phyloP scores from a whole-genome alignment of 2,797 vertebrate species.

The Epinephelus coioides region DNA sequence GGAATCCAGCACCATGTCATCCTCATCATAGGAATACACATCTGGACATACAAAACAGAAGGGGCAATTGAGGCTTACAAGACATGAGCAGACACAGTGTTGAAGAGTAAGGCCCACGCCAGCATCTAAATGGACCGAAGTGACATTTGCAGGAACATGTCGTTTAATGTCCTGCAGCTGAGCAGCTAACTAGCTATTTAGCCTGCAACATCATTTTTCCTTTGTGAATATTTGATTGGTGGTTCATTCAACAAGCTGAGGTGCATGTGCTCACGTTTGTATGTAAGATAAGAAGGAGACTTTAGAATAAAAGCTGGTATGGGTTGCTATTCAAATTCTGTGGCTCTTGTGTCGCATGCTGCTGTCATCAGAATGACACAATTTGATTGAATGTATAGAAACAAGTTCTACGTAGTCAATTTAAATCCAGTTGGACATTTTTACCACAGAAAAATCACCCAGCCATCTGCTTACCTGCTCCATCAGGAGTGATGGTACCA shows the following conservation, averaged over 20 bases:
- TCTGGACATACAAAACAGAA: conserved; percentile 78
- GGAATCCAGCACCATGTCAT: conserved; percentile 98
- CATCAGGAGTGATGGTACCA: conserved; percentile 98
- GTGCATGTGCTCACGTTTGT: neutral
- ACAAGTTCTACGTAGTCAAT: neutral
- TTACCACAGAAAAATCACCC: neutral
- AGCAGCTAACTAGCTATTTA: neutral
- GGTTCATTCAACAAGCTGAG: neutral
- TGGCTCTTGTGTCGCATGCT: neutral
- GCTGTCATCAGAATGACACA: neutral
- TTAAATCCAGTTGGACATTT: neutral
- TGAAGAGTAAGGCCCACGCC: neutral
- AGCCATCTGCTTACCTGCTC: conserved; percentile 88
- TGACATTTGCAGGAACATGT: neutral
- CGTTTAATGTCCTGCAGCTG: neutral
- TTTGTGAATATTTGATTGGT: neutral
- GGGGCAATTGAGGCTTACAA: neutral
- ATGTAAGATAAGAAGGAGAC: neutral
- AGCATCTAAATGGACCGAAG: neutral
- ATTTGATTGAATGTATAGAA: neutral
- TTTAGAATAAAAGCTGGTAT: neutral
- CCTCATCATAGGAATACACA: conserved; percentile 98
- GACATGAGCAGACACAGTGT: neutral
- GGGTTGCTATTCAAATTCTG: conserved; percentile 1
- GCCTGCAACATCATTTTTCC: neutral